These are phyloP conservation scores for Mamestra configurata DNA, from an alignment of 1,140 invertebrate genomes.

Conservation along the genomic window DNA sequence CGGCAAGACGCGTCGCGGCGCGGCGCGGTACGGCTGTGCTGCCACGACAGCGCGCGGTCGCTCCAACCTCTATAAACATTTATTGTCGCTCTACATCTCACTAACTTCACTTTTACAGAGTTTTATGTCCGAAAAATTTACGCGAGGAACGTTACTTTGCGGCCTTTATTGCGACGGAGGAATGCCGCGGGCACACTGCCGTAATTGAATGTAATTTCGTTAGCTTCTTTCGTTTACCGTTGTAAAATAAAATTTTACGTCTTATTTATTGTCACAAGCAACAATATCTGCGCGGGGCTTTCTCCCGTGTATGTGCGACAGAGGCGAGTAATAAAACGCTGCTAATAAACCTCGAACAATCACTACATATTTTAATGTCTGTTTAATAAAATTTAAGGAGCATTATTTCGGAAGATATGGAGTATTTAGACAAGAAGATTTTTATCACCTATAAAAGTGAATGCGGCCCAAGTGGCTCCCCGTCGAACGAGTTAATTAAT, in stretches of 20 bases:
- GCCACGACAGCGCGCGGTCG: conserved; percentile 55
- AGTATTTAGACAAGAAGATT: conserved; percentile 65
- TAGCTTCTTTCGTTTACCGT: conserved; percentile 84
- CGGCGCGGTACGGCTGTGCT: conserved; percentile 16
- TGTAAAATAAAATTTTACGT: conserved; percentile 87
- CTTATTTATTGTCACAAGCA: conserved; percentile 84
- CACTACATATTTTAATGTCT: conserved; percentile 64
- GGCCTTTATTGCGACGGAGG: conserved; percentile 82
- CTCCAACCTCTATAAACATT: conserved; percentile 81
- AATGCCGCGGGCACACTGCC: conserved; percentile 78
- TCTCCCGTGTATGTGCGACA: conserved; percentile 60
- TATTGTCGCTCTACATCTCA: conserved; percentile 84
- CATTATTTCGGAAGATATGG: conserved; percentile 54
- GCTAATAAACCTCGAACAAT: conserved; percentile 65
- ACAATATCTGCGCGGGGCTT: conserved; percentile 74
- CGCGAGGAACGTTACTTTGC: conserved; percentile 78
- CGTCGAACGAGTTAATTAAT: conserved; percentile 76
- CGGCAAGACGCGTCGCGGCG: conserved; percentile 42
- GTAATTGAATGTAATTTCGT: conserved; percentile 88
- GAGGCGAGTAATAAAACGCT: conserved; percentile 66
- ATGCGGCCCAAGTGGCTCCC: conserved; percentile 62
- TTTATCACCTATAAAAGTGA: conserved; percentile 76
- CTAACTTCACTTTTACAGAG: conserved; percentile 86
- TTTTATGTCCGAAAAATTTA: conserved; percentile 88
- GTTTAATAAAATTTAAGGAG: conserved; percentile 50